Conservation (phyloP, 2,797 vertebrate species). For the Manis javanica region DNA sequence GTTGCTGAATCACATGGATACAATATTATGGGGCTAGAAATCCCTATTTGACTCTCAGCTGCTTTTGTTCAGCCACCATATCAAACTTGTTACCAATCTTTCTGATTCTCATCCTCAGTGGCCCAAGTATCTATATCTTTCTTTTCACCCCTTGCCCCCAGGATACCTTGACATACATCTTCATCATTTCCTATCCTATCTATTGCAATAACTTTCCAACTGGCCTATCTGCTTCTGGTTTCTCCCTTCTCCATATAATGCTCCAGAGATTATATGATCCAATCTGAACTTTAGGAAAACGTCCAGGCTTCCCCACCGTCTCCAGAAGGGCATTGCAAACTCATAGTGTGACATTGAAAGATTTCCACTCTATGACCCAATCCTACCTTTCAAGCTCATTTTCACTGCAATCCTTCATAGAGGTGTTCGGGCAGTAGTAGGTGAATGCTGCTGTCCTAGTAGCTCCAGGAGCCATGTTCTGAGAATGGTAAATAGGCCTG, state of each 20-base stretch:
- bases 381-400: constrained; percentile 29
- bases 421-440: background rate
- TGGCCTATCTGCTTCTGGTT: background rate
- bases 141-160: background rate
- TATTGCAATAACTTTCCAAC: background rate
- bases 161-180: constrained; percentile 26
- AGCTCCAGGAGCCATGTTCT: background rate
- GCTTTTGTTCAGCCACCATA: background rate
- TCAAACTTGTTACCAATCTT: background rate
- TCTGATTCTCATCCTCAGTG: background rate
- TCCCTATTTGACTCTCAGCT: background rate
- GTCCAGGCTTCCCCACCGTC: background rate
- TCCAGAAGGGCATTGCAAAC: background rate
- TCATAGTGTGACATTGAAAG: background rate
- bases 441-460: background rate
- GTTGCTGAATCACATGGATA: background rate
- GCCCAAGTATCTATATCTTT: background rate
- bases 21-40: background rate
- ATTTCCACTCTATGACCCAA: background rate
- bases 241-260: background rate
- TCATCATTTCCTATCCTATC: constrained; percentile 13
- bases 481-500: background rate
- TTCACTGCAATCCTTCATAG: background rate
- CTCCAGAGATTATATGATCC: background rate
- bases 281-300: constrained; percentile 16